Evolutionary conservation across 2,113 vertebrate species (phyloP).

Genomic region (Sander lucioperca): DNA sequence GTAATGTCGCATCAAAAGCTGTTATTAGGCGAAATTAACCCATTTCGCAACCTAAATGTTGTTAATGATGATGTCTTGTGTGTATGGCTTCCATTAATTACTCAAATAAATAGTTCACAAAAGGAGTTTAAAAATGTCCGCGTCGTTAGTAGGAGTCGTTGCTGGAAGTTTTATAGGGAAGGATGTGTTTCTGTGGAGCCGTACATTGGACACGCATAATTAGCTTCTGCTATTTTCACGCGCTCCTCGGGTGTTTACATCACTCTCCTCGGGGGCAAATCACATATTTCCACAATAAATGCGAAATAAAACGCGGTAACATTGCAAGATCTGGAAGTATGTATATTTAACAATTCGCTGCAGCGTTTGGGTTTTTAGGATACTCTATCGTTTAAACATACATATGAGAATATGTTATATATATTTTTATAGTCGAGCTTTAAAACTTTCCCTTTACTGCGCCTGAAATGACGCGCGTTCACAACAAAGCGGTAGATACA

Average conservation of each 20-base stretch:
- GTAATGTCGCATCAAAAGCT: slow-evolving; percentile 28
- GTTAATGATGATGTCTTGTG: slow-evolving; percentile 36
- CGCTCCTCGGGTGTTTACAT: slow-evolving; percentile 78
- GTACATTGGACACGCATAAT: slow-evolving; percentile 78
- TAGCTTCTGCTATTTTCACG: slow-evolving; percentile 77
- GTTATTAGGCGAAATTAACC: slow-evolving; percentile 47
- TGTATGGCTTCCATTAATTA: slow-evolving; percentile 60
- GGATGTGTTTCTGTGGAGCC: slow-evolving; percentile 64
- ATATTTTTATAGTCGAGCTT: slow-evolving; percentile 17
- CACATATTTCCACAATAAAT: slow-evolving; percentile 69
- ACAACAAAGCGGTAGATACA: slow-evolving; percentile 62
- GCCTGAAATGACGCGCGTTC: slow-evolving; percentile 48
- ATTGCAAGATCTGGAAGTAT: slow-evolving; percentile 21
- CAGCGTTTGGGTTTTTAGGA: not conserved
- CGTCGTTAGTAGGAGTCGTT: slow-evolving; percentile 41
- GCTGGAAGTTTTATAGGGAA: slow-evolving; percentile 64
- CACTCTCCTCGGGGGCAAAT: slow-evolving; percentile 76
- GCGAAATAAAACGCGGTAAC: slow-evolving; percentile 3
- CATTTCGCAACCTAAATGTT: slow-evolving; percentile 43
- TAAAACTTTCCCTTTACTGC: slow-evolving; percentile 49
- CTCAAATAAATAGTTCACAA: slow-evolving; percentile 61
- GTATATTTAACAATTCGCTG: slow-evolving; percentile 13
- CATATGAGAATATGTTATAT: slow-evolving; percentile 3
- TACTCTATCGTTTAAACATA: not conserved
- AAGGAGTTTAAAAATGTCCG: slow-evolving; percentile 44